These are phyloP conservation scores for Altica lythri DNA, from an alignment of 2,888 invertebrate genomes.

Conservation along the genomic window DNA sequence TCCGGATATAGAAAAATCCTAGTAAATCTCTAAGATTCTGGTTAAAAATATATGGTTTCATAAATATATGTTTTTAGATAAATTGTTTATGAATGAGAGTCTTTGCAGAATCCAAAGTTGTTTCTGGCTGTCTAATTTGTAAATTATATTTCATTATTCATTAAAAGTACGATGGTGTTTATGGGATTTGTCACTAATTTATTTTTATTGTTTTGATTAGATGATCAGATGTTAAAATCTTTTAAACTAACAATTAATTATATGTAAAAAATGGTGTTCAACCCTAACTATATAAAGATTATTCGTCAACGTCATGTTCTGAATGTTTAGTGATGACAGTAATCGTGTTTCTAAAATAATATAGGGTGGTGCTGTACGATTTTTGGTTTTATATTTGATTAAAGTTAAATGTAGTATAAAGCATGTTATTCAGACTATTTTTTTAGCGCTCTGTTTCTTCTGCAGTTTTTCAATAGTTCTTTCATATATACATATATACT, in stretches of 20 bases:
- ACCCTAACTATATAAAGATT: slow-evolving; percentile 9
- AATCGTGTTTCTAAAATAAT: too few relatives aligned
- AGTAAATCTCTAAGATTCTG: not conserved
- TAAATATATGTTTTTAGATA: not conserved
- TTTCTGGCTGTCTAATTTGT: too few relatives aligned
- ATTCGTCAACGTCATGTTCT: slow-evolving; percentile 20
- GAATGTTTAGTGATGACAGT: too few relatives aligned
- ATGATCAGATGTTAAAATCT: slow-evolving; percentile 12
- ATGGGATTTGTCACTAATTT: not conserved
- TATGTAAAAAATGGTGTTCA: slow-evolving; percentile 14
- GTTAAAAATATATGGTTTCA: not conserved
- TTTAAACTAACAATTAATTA: slow-evolving; percentile 15
- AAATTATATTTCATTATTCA: not conserved
- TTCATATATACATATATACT: too few relatives aligned
- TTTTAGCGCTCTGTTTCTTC: too few relatives aligned
- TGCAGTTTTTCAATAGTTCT: too few relatives aligned
- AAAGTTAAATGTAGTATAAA: too few relatives aligned
- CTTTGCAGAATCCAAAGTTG: too few relatives aligned
- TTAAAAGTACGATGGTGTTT: not conserved
- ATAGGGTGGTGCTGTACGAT: too few relatives aligned
- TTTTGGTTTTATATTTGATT: too few relatives aligned
- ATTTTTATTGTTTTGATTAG: slow-evolving; percentile 1
- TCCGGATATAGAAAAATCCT: slow-evolving; percentile 7
- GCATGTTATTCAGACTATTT: too few relatives aligned
- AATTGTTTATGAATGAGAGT: not conserved